Base-by-base conservation (phyloP, 2,113 vertebrate genomes). In the Recurvirostra avosetta region DNA sequence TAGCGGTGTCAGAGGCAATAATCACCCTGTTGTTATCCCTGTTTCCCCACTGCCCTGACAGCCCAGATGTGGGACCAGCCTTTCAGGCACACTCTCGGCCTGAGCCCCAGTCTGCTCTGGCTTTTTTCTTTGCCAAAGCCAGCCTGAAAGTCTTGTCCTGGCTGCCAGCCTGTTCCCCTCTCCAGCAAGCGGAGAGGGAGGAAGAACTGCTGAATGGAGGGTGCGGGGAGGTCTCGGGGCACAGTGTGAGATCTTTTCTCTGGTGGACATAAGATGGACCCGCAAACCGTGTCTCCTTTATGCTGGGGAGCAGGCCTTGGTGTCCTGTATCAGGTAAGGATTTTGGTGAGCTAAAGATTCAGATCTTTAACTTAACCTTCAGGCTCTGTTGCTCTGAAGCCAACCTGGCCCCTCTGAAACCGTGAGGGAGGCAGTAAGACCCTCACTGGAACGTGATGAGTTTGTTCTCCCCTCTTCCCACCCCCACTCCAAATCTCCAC, bases 1-100 rank as follows among this genome's bases (percentile, higher is more conserved):
- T 0, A 36, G 71, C 5, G 2, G 34, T 18, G 20, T 7, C 16
- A 50, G 40, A 63, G 43, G 27, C 2, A 58, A 20, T 1, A 4
- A 45, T 15, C 8, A 40, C 40, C 40, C 40, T 40, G 2, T 32
- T 78, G 59, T 41, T 23, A 30, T 12, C 40, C 5, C 2, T 12
- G 8, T 4, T 65, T 41, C 12, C 40, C 12, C 58, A 22, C 20
- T 45, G 68, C 63, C 38, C 15, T 38, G 41, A 15, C 32, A 62
- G 52, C 5, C 16, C 58, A 73, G 73, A 72, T 7, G 21, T 27
- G 25, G 32, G n/a, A 11, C 15, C 55, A 81, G 49, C n/a, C 79
- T 73, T 19, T 17, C 74, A 77, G 38, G 29, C 7, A 65, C 14
- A 23, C 49, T 63, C 72, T 56, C 1, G 0, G 41, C 16, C 22